Base-by-base conservation (phyloP, 2,888 invertebrate genomes). In the Rotaria socialis region DNA sequence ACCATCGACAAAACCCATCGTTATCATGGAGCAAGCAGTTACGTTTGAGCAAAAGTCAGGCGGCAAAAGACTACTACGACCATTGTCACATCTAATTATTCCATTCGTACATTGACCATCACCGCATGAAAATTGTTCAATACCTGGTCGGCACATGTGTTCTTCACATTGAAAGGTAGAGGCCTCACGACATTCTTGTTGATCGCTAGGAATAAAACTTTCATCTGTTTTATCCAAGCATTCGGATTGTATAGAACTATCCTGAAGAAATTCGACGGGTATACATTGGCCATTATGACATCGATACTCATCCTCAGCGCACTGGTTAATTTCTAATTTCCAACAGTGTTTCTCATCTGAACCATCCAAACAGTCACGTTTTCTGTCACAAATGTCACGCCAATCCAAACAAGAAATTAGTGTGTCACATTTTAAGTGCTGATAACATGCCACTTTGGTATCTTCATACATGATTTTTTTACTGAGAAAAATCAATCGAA, bases 401-500 rank as follows among this genome's bases (percentile, higher is more conserved):
- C 67, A 67, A 6, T 67, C 67, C 19, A 67, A 67, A 67, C 67
- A 67, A 14, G 16, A 14, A 3, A 19, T 7, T 67, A 6, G 16
- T 14, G 35, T 67, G 3, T 41, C 4, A 67, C 67, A 67, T 6
- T 67, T 14, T 14, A 67, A 35, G 35, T 35, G 35, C 2, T 35
- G 0, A 41, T 67, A 67, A 41, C 67, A 67, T 67, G 67, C 14
- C 2, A 19, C 16, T 16, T 41, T 0, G 6, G 2, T 5, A 19
- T 6, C 7, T 2, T 35, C 1, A 0, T 7, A 3, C 6, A 19
- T 19, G 6, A 6, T 0, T 8, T 0, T 0, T 41, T 67, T 35
- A 2, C 0, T 2, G 0, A 0, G 0, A 67, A 67, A 35, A 6
- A 7, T 6, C 0, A 0, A 5, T 6, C 3, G 1, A 19, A 67